Evolutionary conservation across 2,888 invertebrate genomes (phyloP), one percentile per base, ranked within the genome.

Genomic region (Pyrochroa serraticornis): DNA sequence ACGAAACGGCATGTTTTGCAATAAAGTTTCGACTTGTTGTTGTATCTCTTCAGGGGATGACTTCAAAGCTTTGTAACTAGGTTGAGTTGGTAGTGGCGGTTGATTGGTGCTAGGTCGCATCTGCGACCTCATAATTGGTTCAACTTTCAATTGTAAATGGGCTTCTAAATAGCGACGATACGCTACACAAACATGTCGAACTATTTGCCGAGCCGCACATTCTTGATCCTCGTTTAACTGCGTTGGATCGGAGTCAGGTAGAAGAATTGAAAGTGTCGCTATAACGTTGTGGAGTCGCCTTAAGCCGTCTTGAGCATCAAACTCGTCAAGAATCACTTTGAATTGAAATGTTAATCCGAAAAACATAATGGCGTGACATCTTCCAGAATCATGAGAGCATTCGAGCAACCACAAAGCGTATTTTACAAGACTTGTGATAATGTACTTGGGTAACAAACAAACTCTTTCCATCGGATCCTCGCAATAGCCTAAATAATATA

Each of bases 331-430:
- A 71, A 99, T 95, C 0, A 94, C 88, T 69, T 92, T 86, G 79
- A 97, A 98, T 68, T 94, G 92, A 79, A 97, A 97, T 6, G 94
- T 92, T 44, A 96, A 86, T 0, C 95, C 93, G 77, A 99, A 97
- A 81, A 99, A 99, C 95, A 97, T 96, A 22, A 96, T 94, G 1
- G 97, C 96, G 80, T 98, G 96, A 73, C 97, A 96, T 58, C 96
- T 86, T n/a, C 97, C 97, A 0, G 97, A 97, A 81, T 97, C 96
- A 54, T 80, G 80, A 0, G 97, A 95, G 70, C 97, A 95, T 74
- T 97, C 97, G 45, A 99, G 79, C 38, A 98, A 83, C 97, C 97
- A 98, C 2, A 98, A 81, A 0, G 93, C 93, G 78, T 97, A 98
- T 84, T 84, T 88, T 38, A 95, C 93, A 30, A 95, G 81, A 68